Percentiles rank a stretch among this genome's conserved stretches.
phyloP scores from a whole-genome alignment of 1,140 invertebrate species.

The Dysdera silvatica region DNA sequence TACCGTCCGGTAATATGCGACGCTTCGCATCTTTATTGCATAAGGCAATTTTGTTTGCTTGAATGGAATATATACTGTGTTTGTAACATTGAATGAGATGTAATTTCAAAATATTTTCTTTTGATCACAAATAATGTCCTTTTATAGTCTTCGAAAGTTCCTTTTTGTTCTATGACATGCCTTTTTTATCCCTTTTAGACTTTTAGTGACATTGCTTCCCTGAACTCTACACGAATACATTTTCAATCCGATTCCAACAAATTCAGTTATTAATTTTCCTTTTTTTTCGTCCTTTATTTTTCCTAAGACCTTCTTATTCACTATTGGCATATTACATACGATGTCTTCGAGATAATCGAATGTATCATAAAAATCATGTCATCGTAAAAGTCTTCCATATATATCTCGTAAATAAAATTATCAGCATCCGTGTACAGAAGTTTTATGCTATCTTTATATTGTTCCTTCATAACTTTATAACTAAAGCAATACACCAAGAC shows the following conservation, averaged over 20 bases:
- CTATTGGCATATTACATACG: constrained; percentile 26
- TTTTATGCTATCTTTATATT: constrained; percentile 31
- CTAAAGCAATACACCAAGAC: background rate
- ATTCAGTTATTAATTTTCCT: constrained; percentile 41
- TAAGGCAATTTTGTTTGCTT: background rate
- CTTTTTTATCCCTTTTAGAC: constrained; percentile 30
- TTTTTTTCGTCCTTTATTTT: constrained; percentile 49
- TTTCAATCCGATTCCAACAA: constrained; percentile 44
- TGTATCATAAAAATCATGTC: constrained; percentile 29
- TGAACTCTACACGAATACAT: constrained; percentile 39
- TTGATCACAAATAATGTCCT: constrained; percentile 25
- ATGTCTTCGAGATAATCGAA: constrained; percentile 32
- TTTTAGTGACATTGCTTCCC: constrained; percentile 29
- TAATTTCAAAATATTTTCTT: too few species aligned
- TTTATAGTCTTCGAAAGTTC: constrained; percentile 28
- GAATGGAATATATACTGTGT: constrained; percentile 25
- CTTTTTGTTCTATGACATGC: constrained; percentile 24
- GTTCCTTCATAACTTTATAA: constrained; percentile 30
- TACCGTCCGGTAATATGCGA: background rate
- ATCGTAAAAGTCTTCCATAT: constrained; percentile 30
- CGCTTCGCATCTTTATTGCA: background rate
- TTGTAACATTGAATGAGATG: constrained; percentile 29
- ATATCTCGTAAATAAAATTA: constrained; percentile 27
- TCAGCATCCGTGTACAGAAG: constrained; percentile 34
- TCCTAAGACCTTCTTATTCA: constrained; percentile 48